Conservation (phyloP, 30 jellyfish, hydroid and myxozoan species). For the Cassiopea andromeda region DNA sequence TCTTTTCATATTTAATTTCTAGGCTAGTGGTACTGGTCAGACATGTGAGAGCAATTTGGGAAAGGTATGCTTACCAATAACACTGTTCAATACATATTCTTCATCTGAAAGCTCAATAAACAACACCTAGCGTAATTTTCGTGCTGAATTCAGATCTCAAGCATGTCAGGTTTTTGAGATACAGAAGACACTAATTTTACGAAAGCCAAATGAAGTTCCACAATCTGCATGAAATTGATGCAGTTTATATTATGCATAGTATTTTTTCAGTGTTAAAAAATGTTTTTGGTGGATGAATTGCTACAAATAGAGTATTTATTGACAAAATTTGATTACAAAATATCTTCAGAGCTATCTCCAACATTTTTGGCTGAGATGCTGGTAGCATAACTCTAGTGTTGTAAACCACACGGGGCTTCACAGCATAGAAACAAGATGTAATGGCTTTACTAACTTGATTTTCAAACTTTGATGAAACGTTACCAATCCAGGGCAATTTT, state of each 20-base stretch:
- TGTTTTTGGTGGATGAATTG: neutral
- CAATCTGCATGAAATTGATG: neutral
- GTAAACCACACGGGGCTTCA: no score
- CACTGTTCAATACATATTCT: neutral
- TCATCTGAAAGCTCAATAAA: neutral
- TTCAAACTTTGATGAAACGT: no score
- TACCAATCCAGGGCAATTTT: no score
- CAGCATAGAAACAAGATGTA: no score
- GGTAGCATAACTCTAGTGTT: no score
- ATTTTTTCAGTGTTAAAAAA: neutral
- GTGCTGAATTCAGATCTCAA: neutral
- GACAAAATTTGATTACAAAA: no score
- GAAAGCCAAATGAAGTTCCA: no score
- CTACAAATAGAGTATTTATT: no score
- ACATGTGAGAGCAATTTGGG: conserved; percentile 3
- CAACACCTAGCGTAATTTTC: neutral
- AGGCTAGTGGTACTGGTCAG: neutral
- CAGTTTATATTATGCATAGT: neutral
- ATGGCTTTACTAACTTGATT: no score
- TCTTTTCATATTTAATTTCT: neutral
- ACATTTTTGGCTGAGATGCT: no score
- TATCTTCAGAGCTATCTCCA: no score
- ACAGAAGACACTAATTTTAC: neutral
- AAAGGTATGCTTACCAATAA: neutral
- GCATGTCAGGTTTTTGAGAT: neutral